Conservation (phyloP, 1,140 invertebrate species). For the Acyrthosiphon pisum region DNA sequence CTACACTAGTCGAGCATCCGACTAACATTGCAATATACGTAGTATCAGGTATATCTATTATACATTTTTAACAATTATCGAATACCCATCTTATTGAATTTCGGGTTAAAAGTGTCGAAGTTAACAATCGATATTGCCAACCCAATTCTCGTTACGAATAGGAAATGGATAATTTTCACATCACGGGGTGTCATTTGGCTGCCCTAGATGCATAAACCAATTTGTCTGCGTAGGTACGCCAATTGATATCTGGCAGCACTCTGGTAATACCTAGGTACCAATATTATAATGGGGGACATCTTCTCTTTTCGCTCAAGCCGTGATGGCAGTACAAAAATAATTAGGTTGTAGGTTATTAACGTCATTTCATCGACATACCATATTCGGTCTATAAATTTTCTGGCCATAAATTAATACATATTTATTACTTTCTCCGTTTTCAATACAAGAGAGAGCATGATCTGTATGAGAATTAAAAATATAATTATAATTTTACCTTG, state of each 20-base stretch:
- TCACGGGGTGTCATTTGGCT: not conserved
- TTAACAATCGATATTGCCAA: not conserved
- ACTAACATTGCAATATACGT: not conserved
- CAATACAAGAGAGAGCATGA: not conserved
- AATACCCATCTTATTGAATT: not conserved
- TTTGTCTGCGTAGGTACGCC: not conserved
- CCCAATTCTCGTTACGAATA: constrained; percentile 22
- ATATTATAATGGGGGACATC: not conserved
- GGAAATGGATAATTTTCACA: constrained; percentile 43
- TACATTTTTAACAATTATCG: not conserved
- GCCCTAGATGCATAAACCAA: constrained; percentile 30
- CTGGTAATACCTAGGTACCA: not conserved
- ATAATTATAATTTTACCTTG: not conserved
- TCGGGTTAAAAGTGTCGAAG: not conserved
- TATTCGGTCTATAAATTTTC: not conserved
- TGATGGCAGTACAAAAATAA: not conserved
- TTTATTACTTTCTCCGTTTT: not conserved
- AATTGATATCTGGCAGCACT: not conserved
- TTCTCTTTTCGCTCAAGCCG: not conserved
- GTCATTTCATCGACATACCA: not conserved
- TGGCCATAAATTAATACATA: constrained; percentile 4
- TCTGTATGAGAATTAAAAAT: not conserved
- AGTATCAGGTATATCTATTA: not conserved
- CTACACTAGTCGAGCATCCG: no score
- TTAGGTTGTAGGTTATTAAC: not conserved